Percentiles rank a stretch among this genome's conserved stretches.
phyloP scores from a whole-genome alignment of 2,888 invertebrate genomes.

The Venustoraphidia nigricollis region DNA sequence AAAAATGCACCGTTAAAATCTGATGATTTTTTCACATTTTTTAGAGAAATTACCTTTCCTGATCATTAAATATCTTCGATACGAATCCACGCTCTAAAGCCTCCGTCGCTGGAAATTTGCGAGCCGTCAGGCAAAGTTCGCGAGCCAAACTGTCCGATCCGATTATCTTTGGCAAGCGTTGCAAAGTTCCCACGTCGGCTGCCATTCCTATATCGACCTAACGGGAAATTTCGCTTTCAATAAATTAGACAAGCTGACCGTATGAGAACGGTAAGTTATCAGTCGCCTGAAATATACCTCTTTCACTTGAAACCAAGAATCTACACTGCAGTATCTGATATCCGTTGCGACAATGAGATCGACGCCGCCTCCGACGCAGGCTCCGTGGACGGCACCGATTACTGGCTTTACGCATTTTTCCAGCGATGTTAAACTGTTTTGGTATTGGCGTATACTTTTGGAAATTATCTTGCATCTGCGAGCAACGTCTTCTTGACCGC shows the following conservation, averaged over 20 bases:
- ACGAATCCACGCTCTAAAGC: conserved; percentile 71
- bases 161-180: conserved; percentile 80
- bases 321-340: conserved; percentile 72
- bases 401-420: conserved; percentile 88
- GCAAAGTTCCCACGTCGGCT: conserved; percentile 89
- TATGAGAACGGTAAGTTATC: not conserved
- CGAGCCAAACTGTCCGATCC: conserved; percentile 76
- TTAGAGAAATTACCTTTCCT: conserved; percentile 37
- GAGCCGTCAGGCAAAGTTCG: conserved; percentile 76
- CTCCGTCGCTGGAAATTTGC: conserved; percentile 67
- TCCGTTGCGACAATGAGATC: conserved; percentile 82
- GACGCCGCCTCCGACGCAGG: conserved; percentile 85
- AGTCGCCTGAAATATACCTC: conserved; percentile 34
- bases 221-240: not conserved
- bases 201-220: conserved; percentile 69
- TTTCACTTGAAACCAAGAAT: conserved; percentile 86
- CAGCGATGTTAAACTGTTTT: conserved; percentile 63
- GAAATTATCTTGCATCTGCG: conserved; percentile 55
- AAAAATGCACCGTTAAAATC: too few species aligned
- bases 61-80: conserved; percentile 54
- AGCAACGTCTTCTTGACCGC: conserved; percentile 57
- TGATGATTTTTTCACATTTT: not conserved
- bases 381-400: conserved; percentile 70
- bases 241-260: not conserved
- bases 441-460: conserved; percentile 46